Evolutionary conservation across 2,113 vertebrate genomes (phyloP), one percentile per base, ranked within the genome.

Genomic region (Haemorhous mexicanus): DNA sequence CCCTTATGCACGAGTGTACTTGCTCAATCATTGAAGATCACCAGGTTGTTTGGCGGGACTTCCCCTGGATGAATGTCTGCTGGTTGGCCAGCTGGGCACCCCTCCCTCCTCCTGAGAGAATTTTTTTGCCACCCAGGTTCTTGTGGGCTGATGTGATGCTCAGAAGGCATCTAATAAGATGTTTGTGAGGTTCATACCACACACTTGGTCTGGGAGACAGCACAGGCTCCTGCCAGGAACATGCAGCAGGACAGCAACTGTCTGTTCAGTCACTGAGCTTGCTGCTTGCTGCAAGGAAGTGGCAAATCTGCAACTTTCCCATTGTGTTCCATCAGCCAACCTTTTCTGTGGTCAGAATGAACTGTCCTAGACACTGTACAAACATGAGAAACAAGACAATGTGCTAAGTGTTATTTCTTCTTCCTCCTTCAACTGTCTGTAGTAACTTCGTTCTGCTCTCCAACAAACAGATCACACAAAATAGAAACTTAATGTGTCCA

Each of bases 101-200:
- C 10, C 23, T 28, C 13, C 28, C 18, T 87, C 33, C 39, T 62
- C n/a, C 15, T 53, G 39, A 33, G 26, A 49, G 21, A 28, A 7
- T 5, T 13, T 58, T n/a, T 70, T 73, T 47, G 46, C 46, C 44
- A 33, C 2, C 18, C 19, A 67, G 16, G 27, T 46, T 62, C 53
- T 19, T 43, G 8, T 16, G 62, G 35, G 13, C 23, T 75, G 47
- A 69, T 52, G 24, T 55, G 35, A 49, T 52, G 14, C 15, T 86
- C 24, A 75, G 39, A 17, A 26, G 41, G 12, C 21, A 33, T 17
- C 39, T 47, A 27, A 39, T 15, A n/a, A 43, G 23, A 43, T 44
- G 19, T n/a, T 46, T 0, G 0, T 5, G 19, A 19, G 7, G 35
- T 46, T 24, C 22, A 33, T 9, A 56, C 23, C 16, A 56, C 32